Evolutionary conservation across 2,797 vertebrate genomes (phyloP).

Genomic region (Dromococcyx pavoninus): DNA sequence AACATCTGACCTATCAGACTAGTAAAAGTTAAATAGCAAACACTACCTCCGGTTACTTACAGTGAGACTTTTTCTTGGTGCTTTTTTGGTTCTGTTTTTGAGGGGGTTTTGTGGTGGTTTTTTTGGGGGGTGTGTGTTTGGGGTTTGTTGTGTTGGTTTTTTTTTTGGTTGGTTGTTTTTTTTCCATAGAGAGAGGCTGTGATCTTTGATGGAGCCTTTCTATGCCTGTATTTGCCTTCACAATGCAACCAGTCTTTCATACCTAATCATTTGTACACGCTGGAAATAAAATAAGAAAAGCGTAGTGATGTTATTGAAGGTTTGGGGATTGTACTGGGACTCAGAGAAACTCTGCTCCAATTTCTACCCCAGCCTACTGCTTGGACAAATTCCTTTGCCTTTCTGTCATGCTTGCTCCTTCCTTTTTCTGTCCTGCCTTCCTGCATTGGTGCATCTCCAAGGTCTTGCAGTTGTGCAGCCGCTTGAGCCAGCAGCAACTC

Average conservation of each 20-base stretch:
- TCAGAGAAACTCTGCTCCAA: background rate
- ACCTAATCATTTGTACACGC: background rate
- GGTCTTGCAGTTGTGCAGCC: background rate
- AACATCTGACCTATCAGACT: background rate
- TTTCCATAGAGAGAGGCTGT: background rate
- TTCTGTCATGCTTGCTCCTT: conserved; percentile 3
- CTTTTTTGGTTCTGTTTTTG: no score
- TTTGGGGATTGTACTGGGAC: background rate
- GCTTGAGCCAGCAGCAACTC: background rate
- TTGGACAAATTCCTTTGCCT: conserved; percentile 3
- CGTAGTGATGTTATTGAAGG: background rate
- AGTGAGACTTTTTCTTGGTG: background rate
- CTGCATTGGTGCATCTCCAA: conserved; percentile 28
- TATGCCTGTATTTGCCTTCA: background rate
- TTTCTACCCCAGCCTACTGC: conserved; percentile 16
- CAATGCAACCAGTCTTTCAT: background rate
- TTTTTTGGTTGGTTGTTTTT: background rate
- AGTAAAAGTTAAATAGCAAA: background rate
- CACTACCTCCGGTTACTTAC: background rate
- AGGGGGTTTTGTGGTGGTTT: no score
- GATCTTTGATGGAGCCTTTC: background rate
- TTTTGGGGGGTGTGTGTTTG: no score
- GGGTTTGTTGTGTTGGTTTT: no score
- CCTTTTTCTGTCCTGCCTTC: conserved; percentile 38
- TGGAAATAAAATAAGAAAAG: background rate